phyloP scores from a whole-genome alignment of 2,888 invertebrate genomes.

The Agriotes lineatus region DNA sequence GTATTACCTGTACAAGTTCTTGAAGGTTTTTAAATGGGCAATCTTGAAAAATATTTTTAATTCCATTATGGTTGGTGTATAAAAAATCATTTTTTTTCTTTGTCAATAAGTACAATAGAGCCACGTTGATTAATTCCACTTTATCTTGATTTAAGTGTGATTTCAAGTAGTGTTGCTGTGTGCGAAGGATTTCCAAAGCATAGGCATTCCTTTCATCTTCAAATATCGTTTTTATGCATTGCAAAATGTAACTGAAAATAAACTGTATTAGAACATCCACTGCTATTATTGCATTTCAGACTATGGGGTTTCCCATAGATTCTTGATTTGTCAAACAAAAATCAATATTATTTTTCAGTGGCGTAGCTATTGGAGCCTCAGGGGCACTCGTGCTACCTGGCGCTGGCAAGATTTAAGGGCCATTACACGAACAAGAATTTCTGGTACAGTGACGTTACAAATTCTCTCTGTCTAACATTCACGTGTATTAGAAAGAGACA shows the following conservation, averaged over 20 bases:
- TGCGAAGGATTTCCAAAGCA: slow-evolving; percentile 45
- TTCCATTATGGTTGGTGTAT: slow-evolving; percentile 45
- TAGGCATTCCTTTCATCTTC: slow-evolving; percentile 45
- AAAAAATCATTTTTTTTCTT: slow-evolving; percentile 48
- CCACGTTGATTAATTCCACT: slow-evolving; percentile 20
- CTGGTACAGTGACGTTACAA: no score
- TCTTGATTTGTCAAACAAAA: no score
- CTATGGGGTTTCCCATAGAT: no score
- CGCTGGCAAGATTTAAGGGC: no score
- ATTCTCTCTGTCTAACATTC: no score
- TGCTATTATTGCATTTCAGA: no score
- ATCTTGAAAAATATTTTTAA: slow-evolving; percentile 47
- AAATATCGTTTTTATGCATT: slow-evolving; percentile 45
- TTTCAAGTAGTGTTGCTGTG: slow-evolving; percentile 40
- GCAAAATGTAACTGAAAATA: slow-evolving; percentile 44
- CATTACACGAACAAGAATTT: no score
- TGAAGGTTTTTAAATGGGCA: slow-evolving; percentile 46
- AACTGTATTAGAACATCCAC: no score
- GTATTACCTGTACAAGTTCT: slow-evolving; percentile 37
- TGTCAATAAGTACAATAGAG: slow-evolving; percentile 47
- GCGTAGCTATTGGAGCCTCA: no score
- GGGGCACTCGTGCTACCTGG: no score
- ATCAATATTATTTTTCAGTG: no score
- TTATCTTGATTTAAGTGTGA: slow-evolving; percentile 29
- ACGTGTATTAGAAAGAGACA: no score